Base-by-base conservation (phyloP, 2,888 invertebrate genomes). In the Leptodirus hochenwartii region DNA sequence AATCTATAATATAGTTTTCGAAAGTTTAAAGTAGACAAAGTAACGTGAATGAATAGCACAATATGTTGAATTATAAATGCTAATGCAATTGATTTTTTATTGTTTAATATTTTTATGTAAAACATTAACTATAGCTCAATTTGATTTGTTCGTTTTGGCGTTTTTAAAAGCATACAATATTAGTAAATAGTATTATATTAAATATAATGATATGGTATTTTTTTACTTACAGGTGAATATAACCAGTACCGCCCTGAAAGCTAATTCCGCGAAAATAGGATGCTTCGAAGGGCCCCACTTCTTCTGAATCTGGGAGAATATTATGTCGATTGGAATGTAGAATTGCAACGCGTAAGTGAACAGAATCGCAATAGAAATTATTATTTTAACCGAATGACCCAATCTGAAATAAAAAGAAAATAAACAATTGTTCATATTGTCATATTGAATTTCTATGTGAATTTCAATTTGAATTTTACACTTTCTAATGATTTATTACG, bases 261-360 rank as follows among this genome's bases (percentile, higher is more conserved):
- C 44, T 14, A 78, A 64, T 53, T 88, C 85, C 11, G 66, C 63
- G 15, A 62, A 42, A 1, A 70, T 54, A 0, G 70, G 70, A 42
- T 61, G 62, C 26, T 61, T 60, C 37, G 6, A 8, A 17, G 64
- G 58, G 4, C 66, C 69, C 27, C 64, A 59, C 40, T 60, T 54
- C 29, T 57, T 51, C 30, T 55, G 51, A 15, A 81, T 53, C 17
- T 58, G 52, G 1, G 91, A 87, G 80, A 84, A 87, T 43, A 88
- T 74, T 34, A 95, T 81, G 32, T 76, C 76, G 25, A 91, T 67
- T 1, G 95, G 88, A 22, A 96, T 91, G 55, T 91, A 95, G 51
- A 96, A 81, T 59, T 95, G 95, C 12, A 96, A 64, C 1, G 90
- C 80, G 56, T 91, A 96, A 0, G 88, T 79, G 38, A 93, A 66